Evolutionary conservation across 2,888 invertebrate species (phyloP).

Genomic region (Maniola hyperantus): DNA sequence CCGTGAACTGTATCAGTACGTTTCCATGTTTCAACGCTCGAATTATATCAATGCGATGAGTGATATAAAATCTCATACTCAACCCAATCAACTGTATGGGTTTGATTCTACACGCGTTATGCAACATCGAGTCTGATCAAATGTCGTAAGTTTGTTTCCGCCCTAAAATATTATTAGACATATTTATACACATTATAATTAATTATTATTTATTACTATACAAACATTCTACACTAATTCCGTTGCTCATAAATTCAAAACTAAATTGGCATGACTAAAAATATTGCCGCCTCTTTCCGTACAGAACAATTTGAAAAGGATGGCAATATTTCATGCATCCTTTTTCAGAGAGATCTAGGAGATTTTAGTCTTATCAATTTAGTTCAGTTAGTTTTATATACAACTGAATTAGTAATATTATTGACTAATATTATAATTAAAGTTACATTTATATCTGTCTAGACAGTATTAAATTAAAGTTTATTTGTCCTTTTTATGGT

Average conservation of each 20-base stretch:
- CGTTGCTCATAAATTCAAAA: neutral
- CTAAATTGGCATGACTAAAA: neutral
- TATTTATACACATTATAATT: constrained; percentile 9
- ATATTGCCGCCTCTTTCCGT: too few species aligned
- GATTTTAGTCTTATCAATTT: neutral
- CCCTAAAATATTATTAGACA: constrained; percentile 10
- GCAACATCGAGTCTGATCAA: neutral
- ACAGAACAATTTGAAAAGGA: too few species aligned
- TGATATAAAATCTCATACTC: too few species aligned
- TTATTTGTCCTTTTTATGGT: too few species aligned
- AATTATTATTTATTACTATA: constrained; percentile 22
- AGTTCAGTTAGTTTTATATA: neutral
- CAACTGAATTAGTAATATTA: neutral
- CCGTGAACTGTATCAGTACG: too few species aligned
- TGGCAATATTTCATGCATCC: too few species aligned
- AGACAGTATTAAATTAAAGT: neutral
- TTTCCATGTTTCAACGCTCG: too few species aligned
- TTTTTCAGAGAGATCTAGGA: too few species aligned
- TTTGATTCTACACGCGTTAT: too few species aligned
- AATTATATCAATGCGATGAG: too few species aligned
- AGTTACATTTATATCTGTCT: constrained; percentile 1
- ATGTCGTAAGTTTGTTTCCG: neutral
- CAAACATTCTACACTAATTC: constrained; percentile 19
- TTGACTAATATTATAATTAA: constrained; percentile 1
- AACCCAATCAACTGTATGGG: too few species aligned